Evolutionary conservation across 2,113 vertebrate genomes (phyloP).

Genomic region (Meleagris gallopavo): DNA sequence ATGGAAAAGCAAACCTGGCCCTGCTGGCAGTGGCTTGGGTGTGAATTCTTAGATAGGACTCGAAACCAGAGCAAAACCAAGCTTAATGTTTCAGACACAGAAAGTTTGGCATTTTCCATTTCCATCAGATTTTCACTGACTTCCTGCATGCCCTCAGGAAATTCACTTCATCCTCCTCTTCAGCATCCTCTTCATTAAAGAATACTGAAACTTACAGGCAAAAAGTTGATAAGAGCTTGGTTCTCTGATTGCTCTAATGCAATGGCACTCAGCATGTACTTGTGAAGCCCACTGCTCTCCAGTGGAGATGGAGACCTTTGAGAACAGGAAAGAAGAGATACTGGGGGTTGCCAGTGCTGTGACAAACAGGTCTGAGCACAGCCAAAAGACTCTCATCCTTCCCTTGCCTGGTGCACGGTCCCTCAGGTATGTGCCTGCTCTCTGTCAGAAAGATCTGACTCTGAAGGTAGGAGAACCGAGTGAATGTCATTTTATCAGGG

Average conservation of each 20-base stretch:
- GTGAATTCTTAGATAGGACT: background rate
- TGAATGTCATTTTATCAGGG: background rate
- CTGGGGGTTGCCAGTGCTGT: background rate
- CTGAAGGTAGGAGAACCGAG: background rate
- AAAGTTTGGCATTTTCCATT: background rate
- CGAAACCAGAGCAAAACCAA: background rate
- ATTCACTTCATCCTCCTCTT: background rate
- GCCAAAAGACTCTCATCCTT: background rate
- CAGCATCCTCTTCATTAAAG: background rate
- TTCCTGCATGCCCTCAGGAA: background rate
- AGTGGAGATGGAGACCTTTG: background rate
- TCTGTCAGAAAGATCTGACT: background rate
- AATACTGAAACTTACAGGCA: background rate
- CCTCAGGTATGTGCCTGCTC: fast-evolving
- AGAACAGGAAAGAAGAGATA: background rate
- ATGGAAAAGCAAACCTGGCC: conserved; percentile 74
- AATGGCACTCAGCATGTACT: background rate
- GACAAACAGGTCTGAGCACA: background rate
- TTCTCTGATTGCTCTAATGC: background rate
- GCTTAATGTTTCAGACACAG: background rate
- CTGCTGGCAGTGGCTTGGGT: conserved; percentile 87
- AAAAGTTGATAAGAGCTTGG: background rate
- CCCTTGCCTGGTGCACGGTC: background rate
- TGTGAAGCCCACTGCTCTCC: background rate
- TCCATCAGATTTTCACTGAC: background rate